Conservation (phyloP, 1,140 invertebrate genomes). For the Aphelenchoides fujianensis region DNA sequence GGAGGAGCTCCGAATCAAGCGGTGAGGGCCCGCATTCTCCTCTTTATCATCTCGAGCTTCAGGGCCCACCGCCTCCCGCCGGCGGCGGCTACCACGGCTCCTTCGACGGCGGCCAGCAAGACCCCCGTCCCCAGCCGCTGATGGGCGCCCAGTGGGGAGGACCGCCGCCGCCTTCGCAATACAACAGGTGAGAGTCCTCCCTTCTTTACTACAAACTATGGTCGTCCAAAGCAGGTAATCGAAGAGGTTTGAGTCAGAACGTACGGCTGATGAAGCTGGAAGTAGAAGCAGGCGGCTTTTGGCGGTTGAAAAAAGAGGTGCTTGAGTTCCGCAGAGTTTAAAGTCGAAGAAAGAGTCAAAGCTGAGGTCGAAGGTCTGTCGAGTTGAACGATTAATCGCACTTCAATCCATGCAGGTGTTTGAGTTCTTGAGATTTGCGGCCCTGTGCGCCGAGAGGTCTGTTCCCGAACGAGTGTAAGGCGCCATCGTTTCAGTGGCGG, state of each 20-base stretch:
- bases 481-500: background rate
- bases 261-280: background rate
- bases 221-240: background rate
- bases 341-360: background rate
- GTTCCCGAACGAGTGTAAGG: no score
- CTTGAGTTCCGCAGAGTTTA: background rate
- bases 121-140: slow-evolving; percentile 10
- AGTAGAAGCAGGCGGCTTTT: background rate
- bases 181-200: no score
- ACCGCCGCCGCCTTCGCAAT: slow-evolving; percentile 4
- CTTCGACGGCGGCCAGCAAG: no score
- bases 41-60: background rate
- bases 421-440: no score
- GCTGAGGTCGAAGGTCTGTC: background rate
- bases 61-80: slow-evolving; percentile 6
- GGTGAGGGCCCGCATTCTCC: background rate
- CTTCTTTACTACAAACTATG: no score
- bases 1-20: slow-evolving; percentile 15
- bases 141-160: background rate
- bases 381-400: background rate
- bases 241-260: background rate
- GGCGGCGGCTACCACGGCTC: slow-evolving; percentile 14
- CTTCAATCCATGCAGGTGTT: background rate
- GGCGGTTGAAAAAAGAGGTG: background rate
- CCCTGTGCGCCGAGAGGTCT: no score